Base-by-base conservation (phyloP, 2,113 vertebrate species). In the Lampris megalopsis region DNA sequence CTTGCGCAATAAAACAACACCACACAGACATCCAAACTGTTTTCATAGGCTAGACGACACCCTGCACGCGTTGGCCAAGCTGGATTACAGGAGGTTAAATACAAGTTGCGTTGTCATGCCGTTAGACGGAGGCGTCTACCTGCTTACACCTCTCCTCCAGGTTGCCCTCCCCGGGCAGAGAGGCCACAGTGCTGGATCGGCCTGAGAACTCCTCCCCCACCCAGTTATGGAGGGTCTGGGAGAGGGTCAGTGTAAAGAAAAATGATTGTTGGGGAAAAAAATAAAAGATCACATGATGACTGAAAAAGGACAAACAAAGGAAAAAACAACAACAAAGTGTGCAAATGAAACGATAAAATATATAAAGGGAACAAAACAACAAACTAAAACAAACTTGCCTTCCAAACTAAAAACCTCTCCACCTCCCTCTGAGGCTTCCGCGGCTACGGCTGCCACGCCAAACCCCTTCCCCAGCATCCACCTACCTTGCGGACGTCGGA, bases 81-180 rank as follows among this genome's bases (percentile, higher is more conserved):
- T 8, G 6, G 62, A 65, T 77, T 75, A 64, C 66, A 49, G 43
- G 9, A 47, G 8, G 11, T 60, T 58, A 41, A 1, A 0, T 4
- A 48, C 6, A 9, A 4, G 9, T 45, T 53, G 13, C 13, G 66
- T 13, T 52, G 40, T 57, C 81, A 73, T 82, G 88, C 81, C 40
- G 73, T 58, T 47, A 0, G 53, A 0, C 24, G 71, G 63, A 67
- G 59, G 1, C 24, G 59, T 93, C 95, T 97, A 97, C 97, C 97
- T 98, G 96, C 95, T 97, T 97, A 94, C 97, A 97, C 81, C 94
- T 95, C 90, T 97, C 96, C 93, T 97, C 96, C 96, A 97, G 93
- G 94, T 95, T 95, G 93, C 94, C 94, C 94, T 96, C 96, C 89
- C 95, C 94, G 0, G 95, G 96, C 92, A 96, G 94, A 92, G 95